Base-by-base conservation (phyloP, 2,888 invertebrate genomes). In the Panopea generosa region DNA sequence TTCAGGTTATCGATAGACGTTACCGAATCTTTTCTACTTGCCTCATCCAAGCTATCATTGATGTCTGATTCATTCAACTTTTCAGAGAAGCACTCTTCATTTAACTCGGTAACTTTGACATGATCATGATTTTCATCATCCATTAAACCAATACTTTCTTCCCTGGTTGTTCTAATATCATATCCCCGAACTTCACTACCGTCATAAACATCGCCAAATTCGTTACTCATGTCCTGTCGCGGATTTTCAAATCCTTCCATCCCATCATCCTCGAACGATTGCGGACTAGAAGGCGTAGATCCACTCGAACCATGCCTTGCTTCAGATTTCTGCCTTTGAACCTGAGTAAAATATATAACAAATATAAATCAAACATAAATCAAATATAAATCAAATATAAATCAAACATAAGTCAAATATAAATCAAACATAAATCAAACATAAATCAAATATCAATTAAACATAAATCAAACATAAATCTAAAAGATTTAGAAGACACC, bases 321-420 rank as follows among this genome's bases (percentile, higher is more conserved):
- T 26, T 84, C 84, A 1, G 82, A 70, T 38, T 84, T 84, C 45
- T 87, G 86, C 65, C 86, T 53, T 59, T 84, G 83, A 22, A 86
- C 76, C 81, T 77, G 61, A 20, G 72, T 38, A 60, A 29, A 61
- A 27, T 18, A 29, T 18, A 33, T 11, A 11, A 33, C 4, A 33
- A 4, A 33, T 33, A 33, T 7, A 33, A 33, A 11, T 33, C 11
- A 33, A 4, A 33, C 11, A 33, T 7, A 33, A 33, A 11, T 33
- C 11, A 33, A n/a, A n/a, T n/a, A n/a, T n/a, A n/a, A n/a, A n/a
- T n/a, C n/a, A n/a, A n/a, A n/a, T n/a, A n/a, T n/a, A n/a, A n/a
- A n/a, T n/a, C n/a, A n/a, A n/a, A n/a, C n/a, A n/a, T n/a, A n/a
- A n/a, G n/a, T n/a, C n/a, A n/a, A n/a, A n/a, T n/a, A n/a, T n/a